A percentile compares a stretch with the other conserved stretches of the same genome.
These are phyloP conservation scores for Anoura caudifer DNA, from an alignment of 2,113 vertebrate genomes.

Conservation along the genomic window DNA sequence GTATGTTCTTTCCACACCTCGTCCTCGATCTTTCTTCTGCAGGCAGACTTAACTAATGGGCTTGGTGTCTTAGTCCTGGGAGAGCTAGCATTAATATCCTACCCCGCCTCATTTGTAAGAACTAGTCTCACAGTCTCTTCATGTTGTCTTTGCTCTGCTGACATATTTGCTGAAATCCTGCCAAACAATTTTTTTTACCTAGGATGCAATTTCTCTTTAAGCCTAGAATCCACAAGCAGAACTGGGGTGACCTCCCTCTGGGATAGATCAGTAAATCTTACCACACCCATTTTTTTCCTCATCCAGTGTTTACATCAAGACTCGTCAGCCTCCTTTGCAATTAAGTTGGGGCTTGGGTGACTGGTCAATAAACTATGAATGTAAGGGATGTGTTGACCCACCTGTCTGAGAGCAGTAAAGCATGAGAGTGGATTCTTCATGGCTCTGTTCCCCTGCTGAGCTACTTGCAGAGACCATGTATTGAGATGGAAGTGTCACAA, in stretches of 20 bases:
- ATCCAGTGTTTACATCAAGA: background rate
- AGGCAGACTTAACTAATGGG: slow-evolving; percentile 22
- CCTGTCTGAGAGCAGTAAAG: background rate
- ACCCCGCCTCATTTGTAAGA: background rate
- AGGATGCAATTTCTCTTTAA: slow-evolving; percentile 1
- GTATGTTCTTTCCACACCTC: background rate
- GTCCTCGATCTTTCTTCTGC: background rate
- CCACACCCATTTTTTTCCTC: background rate
- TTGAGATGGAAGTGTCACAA: background rate
- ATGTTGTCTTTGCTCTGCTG: slow-evolving; percentile 7
- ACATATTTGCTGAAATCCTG: background rate
- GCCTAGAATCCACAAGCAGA: background rate
- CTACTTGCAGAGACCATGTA: background rate
- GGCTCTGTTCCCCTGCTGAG: background rate
- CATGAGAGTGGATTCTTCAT: background rate
- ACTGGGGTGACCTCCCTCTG: background rate
- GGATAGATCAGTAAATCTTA: background rate
- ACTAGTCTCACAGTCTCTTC: background rate
- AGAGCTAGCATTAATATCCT: slow-evolving; percentile 46
- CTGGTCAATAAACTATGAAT: background rate
- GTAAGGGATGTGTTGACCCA: background rate
- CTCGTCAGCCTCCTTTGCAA: background rate
- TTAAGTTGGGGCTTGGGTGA: background rate
- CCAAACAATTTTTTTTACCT: slow-evolving; percentile 8
- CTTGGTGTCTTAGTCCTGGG: background rate